phyloP scores from a whole-genome alignment of 2,113 vertebrate species.

The Morone saxatilis region DNA sequence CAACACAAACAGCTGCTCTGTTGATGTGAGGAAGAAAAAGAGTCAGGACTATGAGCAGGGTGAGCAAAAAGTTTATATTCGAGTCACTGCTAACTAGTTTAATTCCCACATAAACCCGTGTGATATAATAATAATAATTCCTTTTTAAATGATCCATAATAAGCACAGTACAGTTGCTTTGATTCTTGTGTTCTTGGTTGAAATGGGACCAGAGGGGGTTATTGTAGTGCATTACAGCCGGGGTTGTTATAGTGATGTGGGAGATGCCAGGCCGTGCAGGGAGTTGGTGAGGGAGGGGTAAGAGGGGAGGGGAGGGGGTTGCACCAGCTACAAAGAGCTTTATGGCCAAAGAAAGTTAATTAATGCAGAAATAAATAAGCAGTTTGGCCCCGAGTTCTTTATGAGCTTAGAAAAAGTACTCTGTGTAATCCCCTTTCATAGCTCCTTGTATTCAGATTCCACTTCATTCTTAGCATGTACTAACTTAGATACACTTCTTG shows the following conservation, averaged over 20 bases:
- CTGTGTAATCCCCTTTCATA: slow-evolving; percentile 38
- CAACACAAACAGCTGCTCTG: slow-evolving; percentile 62
- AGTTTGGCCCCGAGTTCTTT: slow-evolving; percentile 56
- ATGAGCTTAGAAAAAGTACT: slow-evolving; percentile 50
- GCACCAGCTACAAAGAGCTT: slow-evolving; percentile 72
- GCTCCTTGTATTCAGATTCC: slow-evolving; percentile 32
- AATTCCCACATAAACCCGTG: neutral
- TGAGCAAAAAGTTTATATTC: slow-evolving; percentile 48
- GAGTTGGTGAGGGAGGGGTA: slow-evolving; percentile 64
- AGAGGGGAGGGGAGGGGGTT: slow-evolving; percentile 52
- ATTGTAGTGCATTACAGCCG: slow-evolving; percentile 78
- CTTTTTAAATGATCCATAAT: neutral
- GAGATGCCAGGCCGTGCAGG: slow-evolving; percentile 80
- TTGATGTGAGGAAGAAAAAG: slow-evolving; percentile 61
- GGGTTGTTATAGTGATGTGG: slow-evolving; percentile 86
- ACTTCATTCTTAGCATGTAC: neutral
- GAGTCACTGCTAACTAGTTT: neutral
- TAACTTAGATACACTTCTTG: neutral
- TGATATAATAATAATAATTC: neutral
- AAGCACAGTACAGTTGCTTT: slow-evolving; percentile 3
- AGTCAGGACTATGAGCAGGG: slow-evolving; percentile 77
- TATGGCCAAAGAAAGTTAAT: slow-evolving; percentile 74
- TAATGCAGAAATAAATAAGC: slow-evolving; percentile 79
- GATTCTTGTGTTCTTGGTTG: slow-evolving; percentile 37
- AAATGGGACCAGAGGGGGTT: slow-evolving; percentile 64